Evolutionary conservation across 2,113 vertebrate species (phyloP).

Genomic region (Petrocephalus zakoni): DNA sequence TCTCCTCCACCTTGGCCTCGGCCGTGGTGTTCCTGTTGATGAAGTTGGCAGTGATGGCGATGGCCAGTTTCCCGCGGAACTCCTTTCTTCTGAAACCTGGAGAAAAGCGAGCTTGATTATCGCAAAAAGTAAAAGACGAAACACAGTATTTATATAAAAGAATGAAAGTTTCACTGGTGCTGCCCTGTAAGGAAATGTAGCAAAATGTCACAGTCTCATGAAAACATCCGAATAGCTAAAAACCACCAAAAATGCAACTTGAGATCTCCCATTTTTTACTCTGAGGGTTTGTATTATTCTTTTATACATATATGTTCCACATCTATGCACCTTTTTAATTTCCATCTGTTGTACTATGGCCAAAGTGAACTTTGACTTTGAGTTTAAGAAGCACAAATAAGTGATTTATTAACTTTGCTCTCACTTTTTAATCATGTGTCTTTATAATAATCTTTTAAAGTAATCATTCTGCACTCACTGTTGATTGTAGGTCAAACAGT

Average conservation of each 20-base stretch:
- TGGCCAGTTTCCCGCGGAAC: slow-evolving; percentile 92
- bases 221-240: not conserved
- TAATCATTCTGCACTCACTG: not conserved
- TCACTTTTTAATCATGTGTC: not conserved
- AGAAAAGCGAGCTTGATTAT: slow-evolving; percentile 9
- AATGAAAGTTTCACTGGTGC: slow-evolving; percentile 26
- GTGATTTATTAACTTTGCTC: not conserved
- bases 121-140: not conserved
- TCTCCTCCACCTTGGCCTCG: slow-evolving; percentile 95
- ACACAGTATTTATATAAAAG: slow-evolving; percentile 25
- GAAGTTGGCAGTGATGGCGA: slow-evolving; percentile 97
- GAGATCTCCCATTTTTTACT: not conserved
- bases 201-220: not conserved
- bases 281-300: not conserved
- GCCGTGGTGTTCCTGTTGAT: slow-evolving; percentile 95
- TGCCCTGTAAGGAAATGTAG: not conserved
- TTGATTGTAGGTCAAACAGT: not conserved
- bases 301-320: not conserved
- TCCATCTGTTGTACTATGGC: not conserved
- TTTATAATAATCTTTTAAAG: not conserved
- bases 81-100: slow-evolving; percentile 92
- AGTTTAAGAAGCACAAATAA: not conserved
- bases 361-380: not conserved
- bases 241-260: not conserved
- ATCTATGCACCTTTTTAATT: not conserved